phyloP scores from a whole-genome alignment of 2,113 vertebrate species.

The Chloebia gouldiae region DNA sequence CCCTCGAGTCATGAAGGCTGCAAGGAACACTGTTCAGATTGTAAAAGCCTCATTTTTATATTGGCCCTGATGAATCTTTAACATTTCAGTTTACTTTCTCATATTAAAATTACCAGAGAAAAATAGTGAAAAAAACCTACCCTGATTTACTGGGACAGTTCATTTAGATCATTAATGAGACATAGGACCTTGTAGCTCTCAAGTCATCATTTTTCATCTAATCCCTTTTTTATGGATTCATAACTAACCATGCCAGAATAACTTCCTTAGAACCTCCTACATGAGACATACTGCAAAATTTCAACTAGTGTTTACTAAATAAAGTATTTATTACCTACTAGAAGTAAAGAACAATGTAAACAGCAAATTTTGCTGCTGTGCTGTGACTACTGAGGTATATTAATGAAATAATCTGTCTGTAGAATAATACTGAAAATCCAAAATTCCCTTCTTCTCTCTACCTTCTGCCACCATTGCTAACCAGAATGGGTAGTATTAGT shows the following conservation, averaged over 20 bases:
- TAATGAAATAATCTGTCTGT: not conserved
- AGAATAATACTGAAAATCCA: not conserved
- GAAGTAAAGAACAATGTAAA: not conserved
- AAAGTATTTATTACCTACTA: not conserved
- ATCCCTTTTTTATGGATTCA: not conserved
- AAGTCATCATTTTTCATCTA: not conserved
- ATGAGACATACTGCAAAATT: not conserved
- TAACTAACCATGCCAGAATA: not conserved
- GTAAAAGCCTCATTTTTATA: not conserved
- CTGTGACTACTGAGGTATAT: not conserved
- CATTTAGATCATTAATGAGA: not conserved
- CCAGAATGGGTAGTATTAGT: not conserved
- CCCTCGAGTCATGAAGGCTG: not conserved
- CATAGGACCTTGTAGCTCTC: not conserved
- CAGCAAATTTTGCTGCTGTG: not conserved
- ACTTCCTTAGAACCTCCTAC: not conserved
- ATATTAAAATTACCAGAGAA: not conserved
- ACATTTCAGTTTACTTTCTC: not conserved
- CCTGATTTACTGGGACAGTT: not conserved
- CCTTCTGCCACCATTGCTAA: not conserved
- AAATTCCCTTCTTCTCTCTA: not conserved
- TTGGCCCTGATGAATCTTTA: not conserved
- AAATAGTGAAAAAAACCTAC: not conserved
- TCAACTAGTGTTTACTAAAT: not conserved
- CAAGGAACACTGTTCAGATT: rapidly evolving